Percentiles rank a stretch among this genome's conserved stretches.
These are phyloP conservation scores for Eledone cirrhosa DNA, from an alignment of 2,888 invertebrate genomes.

Conservation along the genomic window DNA sequence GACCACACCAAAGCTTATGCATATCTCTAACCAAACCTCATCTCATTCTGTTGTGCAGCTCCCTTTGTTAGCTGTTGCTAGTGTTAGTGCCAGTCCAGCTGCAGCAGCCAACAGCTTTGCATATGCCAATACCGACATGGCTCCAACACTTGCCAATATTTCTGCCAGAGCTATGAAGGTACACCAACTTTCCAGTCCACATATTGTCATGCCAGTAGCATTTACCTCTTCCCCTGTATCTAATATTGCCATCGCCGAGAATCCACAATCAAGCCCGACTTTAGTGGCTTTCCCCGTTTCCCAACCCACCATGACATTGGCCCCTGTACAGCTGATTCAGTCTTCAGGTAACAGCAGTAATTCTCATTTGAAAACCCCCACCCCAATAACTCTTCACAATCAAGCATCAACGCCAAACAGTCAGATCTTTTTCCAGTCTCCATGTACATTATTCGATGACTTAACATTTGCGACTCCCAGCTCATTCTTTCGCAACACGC, in stretches of 20 bases:
- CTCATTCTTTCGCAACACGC: slow-evolving; percentile 1
- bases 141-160: not conserved
- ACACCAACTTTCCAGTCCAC: slow-evolving; percentile 13
- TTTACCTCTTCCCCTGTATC: not conserved
- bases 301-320: slow-evolving; percentile 3
- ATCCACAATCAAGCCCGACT: not conserved
- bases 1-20: slow-evolving; percentile 4
- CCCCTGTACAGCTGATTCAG: not conserved
- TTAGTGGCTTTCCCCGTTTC: slow-evolving; percentile 3
- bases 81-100: slow-evolving; percentile 16
- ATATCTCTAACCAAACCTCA: not conserved
- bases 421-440: slow-evolving; percentile 5
- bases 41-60: slow-evolving; percentile 4
- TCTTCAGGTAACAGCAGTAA: not conserved
- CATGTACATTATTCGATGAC: not conserved
- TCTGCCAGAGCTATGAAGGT: not conserved
- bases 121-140: not conserved
- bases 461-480: not conserved
- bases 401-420: not conserved
- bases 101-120: slow-evolving; percentile 18
- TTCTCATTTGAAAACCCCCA: slow-evolving; percentile 5
- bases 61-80: slow-evolving; percentile 3
- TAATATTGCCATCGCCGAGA: not conserved
- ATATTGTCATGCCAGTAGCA: not conserved
- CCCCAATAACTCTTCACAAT: not conserved